phyloP scores from a whole-genome alignment of 2,113 vertebrate genomes.

The Hyla sarda region DNA sequence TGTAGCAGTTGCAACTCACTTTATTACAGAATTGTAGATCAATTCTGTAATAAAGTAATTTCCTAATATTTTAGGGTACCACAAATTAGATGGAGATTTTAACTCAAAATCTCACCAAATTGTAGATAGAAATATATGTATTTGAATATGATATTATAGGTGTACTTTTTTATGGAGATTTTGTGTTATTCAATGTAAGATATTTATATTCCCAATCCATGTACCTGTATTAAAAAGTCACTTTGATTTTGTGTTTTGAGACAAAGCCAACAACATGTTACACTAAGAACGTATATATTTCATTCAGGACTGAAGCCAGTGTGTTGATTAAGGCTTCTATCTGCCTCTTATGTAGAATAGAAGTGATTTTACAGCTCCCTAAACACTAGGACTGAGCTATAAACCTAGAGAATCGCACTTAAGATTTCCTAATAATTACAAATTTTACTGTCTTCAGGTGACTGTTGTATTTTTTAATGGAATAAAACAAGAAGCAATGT shows the following conservation, averaged over 20 bases:
- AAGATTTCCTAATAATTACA: constrained; percentile 46
- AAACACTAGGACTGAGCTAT: constrained; percentile 9
- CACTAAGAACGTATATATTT: constrained; percentile 36
- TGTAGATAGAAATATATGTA: background rate
- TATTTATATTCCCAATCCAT: background rate
- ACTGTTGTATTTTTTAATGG: background rate
- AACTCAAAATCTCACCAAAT: background rate
- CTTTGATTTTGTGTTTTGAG: constrained; percentile 29
- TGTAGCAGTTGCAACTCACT: background rate
- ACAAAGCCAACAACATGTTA: constrained; percentile 43
- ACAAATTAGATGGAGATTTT: background rate
- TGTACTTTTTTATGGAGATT: background rate
- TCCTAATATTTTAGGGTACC: background rate
- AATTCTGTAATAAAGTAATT: no score
- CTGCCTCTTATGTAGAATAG: constrained; percentile 35
- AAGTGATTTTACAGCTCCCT: constrained; percentile 48
- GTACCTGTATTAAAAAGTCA: constrained; percentile 27
- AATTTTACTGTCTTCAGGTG: constrained; percentile 44
- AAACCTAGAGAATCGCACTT: constrained; percentile 20
- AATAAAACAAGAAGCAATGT: constrained; percentile 61
- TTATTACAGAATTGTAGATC: no score
- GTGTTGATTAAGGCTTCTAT: constrained; percentile 10
- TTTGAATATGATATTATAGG: background rate
- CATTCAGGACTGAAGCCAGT: constrained; percentile 30
- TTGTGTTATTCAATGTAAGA: background rate